Percentiles rank a stretch among this genome's conserved stretches.
Evolutionary conservation across 2,797 vertebrate genomes (phyloP).

Genomic region (Acanthurus tractus): DNA sequence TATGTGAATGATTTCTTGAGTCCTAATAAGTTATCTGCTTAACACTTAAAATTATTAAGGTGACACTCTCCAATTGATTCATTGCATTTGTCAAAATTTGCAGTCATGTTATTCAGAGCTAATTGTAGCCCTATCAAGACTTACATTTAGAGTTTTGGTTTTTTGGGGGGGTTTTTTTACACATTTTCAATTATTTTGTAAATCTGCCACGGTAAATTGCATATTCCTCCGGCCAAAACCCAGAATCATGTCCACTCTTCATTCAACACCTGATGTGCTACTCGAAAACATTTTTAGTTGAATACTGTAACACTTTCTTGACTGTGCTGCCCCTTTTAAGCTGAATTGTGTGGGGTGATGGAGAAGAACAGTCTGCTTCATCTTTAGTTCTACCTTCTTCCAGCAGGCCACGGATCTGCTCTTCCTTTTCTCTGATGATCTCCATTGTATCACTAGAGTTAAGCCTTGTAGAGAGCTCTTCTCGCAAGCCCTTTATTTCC

Average conservation of each 20-base stretch:
- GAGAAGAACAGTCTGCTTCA: background rate
- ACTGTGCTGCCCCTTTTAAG: background rate
- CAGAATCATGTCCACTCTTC: background rate
- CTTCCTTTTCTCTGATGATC: conserved; percentile 95
- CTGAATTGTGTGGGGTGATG: too few species aligned
- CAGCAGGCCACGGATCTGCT: conserved; percentile 95
- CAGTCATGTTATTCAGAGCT: too few species aligned
- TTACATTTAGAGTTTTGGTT: too few species aligned
- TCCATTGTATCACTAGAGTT: conserved; percentile 94
- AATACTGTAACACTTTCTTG: background rate
- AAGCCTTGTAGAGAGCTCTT: conserved; percentile 93
- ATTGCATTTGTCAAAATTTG: background rate
- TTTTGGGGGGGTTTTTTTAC: too few species aligned
- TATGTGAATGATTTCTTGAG: background rate
- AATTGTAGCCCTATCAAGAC: too few species aligned
- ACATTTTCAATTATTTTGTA: background rate
- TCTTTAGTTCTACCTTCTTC: conserved; percentile 90
- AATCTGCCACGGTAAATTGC: background rate
- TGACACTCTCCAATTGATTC: background rate
- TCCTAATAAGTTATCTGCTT: background rate
- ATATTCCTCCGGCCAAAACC: background rate
- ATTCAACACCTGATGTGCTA: background rate
- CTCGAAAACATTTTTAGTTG: background rate
- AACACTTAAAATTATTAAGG: background rate
- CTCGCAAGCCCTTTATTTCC: conserved; percentile 94